These are phyloP conservation scores for Rhizoglyphus robini DNA, from an alignment of 1,140 invertebrate genomes.

Conservation along the genomic window DNA sequence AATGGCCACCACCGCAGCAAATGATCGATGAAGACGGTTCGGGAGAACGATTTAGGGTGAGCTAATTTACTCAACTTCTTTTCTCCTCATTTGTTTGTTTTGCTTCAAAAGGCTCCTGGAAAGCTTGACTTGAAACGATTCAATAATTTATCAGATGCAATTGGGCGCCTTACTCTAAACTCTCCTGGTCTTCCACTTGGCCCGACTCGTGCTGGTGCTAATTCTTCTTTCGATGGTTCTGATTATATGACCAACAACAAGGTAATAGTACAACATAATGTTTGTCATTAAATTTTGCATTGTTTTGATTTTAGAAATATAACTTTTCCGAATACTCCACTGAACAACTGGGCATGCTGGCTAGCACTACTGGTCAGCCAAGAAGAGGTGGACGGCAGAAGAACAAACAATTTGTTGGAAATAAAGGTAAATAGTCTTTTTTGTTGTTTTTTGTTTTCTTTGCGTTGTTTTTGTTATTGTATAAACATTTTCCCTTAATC, in stretches of 20 bases:
- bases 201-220: conserved; percentile 40
- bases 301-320: not conserved
- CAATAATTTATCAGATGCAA: conserved; percentile 70
- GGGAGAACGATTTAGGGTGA: not conserved
- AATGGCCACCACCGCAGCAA: not conserved
- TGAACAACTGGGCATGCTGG: not conserved
- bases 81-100: conserved; percentile 15
- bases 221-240: conserved; percentile 59
- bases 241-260: conserved; percentile 47
- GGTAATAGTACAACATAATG: conserved; percentile 25
- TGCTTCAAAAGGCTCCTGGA: conserved; percentile 36
- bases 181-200: conserved; percentile 18
- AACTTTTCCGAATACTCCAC: not conserved
- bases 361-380: not conserved
- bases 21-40: not conserved
- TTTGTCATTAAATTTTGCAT: not conserved
- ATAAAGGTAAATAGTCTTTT: not conserved
- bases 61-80: not conserved
- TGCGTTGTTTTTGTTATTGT: not conserved
- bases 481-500: not conserved
- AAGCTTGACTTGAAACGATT: conserved; percentile 80
- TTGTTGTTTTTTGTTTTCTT: not conserved
- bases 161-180: conserved; percentile 53
- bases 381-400: not conserved
- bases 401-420: not conserved